A percentile compares a stretch with the other conserved stretches of the same genome.
Evolutionary conservation across 2,797 vertebrate genomes (phyloP).

Genomic region (Pitangus sulphuratus): DNA sequence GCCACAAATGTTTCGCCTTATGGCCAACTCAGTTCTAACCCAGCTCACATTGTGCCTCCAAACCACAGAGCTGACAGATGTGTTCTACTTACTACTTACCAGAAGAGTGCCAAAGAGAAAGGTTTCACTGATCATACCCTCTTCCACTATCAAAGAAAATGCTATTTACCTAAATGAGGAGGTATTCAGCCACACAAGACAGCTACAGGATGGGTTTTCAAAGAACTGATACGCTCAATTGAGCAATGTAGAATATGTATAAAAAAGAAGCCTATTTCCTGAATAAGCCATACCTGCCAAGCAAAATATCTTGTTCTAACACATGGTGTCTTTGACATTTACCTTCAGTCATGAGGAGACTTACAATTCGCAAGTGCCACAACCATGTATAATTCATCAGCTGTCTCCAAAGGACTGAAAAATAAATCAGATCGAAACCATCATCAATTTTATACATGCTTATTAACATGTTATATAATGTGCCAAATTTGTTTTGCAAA

Average conservation of each 20-base stretch:
- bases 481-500: neutral
- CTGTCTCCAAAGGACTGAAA: neutral
- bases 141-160: neutral
- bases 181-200: neutral
- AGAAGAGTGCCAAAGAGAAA: neutral
- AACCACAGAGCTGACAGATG: neutral
- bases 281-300: constrained; percentile 16
- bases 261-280: constrained; percentile 15
- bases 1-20: neutral
- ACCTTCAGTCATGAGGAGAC: constrained; percentile 11
- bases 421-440: constrained; percentile 5
- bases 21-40: neutral
- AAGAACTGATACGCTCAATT: neutral
- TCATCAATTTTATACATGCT: neutral
- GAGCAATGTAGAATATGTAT: neutral
- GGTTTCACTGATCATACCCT: neutral
- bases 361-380: neutral
- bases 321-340: constrained; percentile 40
- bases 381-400: constrained; percentile 9
- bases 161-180: neutral
- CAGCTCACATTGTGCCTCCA: neutral
- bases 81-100: neutral
- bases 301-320: constrained; percentile 3
- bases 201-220: neutral
- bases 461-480: neutral